These are phyloP conservation scores for Mesocricetus auratus DNA, from an alignment of 2,113 vertebrate genomes.

Conservation along the genomic window DNA sequence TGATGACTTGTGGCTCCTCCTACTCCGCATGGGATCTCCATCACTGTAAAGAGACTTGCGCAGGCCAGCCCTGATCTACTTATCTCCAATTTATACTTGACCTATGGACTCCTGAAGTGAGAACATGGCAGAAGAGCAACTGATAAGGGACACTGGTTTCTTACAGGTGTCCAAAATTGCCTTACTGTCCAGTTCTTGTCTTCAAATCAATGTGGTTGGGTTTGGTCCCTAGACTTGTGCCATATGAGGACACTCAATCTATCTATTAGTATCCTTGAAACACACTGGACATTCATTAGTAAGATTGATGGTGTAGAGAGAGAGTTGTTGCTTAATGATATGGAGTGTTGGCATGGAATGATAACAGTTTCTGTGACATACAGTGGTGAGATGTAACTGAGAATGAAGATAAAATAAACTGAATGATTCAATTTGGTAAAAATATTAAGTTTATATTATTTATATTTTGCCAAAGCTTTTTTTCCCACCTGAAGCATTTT, in stretches of 20 bases:
- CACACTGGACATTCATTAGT: not conserved
- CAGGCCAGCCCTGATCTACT: not conserved
- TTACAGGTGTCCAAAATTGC: not conserved
- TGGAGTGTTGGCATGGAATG: not conserved
- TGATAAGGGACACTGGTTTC: not conserved
- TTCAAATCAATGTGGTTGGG: not conserved
- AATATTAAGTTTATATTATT: not conserved
- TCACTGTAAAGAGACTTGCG: not conserved
- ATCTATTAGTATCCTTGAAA: not conserved
- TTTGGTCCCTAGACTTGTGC: not conserved
- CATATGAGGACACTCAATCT: not conserved
- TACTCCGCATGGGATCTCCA: not conserved
- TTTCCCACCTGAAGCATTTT: not conserved
- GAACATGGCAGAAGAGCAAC: not conserved
- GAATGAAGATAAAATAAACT: not conserved
- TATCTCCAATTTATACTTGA: too few species aligned
- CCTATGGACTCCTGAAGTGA: not conserved
- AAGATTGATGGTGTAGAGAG: not conserved
- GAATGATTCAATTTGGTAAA: not conserved
- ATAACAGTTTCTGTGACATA: not conserved
- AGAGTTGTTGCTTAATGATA: not conserved
- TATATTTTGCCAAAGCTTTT: not conserved
- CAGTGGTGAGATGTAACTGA: not conserved
- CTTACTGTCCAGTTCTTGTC: not conserved
- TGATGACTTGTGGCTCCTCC: not conserved